Conservation (phyloP, 2,113 vertebrate species). For the Archilochus colubris region DNA sequence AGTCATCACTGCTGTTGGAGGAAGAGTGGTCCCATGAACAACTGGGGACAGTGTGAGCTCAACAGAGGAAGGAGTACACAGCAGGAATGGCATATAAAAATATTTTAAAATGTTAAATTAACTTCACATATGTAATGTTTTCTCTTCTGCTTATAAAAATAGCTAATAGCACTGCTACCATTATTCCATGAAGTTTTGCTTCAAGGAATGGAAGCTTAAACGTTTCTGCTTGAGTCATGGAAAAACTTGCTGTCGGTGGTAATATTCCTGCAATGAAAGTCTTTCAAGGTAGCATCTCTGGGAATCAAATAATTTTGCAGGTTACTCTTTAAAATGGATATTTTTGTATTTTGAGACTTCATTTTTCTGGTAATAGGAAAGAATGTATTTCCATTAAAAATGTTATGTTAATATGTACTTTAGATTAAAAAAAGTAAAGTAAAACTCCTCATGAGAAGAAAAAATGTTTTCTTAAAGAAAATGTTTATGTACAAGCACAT, state of each 20-base stretch:
- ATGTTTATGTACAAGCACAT: background rate
- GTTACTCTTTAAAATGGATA: background rate
- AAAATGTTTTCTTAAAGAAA: background rate
- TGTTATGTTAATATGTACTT: background rate
- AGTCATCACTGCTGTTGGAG: background rate
- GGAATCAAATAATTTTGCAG: background rate
- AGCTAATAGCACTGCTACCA: background rate
- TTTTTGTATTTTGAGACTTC: background rate
- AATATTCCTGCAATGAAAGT: background rate
- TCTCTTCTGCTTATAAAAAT: background rate
- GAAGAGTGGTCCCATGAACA: background rate
- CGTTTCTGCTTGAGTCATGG: background rate
- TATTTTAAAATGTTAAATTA: background rate
- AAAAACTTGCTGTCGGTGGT: background rate
- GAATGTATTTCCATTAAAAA: background rate
- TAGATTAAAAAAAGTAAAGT: background rate
- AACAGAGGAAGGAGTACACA: background rate
- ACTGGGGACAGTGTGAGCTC: background rate
- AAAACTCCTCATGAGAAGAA: background rate
- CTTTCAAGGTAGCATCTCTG: background rate
- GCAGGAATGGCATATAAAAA: background rate
- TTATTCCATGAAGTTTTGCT: background rate
- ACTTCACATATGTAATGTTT: background rate
- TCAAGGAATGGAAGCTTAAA: background rate
- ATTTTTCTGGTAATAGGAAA: background rate